These are phyloP conservation scores for Poecilia latipinna DNA, from an alignment of 2,113 vertebrate species.

Conservation along the genomic window DNA sequence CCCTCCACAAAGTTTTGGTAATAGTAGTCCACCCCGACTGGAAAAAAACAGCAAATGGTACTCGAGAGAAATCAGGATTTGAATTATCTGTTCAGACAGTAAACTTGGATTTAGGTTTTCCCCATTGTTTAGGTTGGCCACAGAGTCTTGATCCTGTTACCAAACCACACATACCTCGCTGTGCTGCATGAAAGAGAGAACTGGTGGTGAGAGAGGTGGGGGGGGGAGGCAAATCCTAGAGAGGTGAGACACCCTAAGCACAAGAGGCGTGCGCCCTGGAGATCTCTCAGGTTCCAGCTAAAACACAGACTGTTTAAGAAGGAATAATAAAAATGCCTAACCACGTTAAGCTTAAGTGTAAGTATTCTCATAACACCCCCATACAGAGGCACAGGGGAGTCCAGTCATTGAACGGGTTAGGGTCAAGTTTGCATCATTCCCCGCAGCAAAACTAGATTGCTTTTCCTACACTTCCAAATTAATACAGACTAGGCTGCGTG, in stretches of 20 bases:
- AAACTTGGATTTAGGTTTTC: slow-evolving; percentile 66
- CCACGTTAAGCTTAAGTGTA: slow-evolving; percentile 54
- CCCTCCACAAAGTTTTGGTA: slow-evolving; percentile 22
- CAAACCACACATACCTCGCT: slow-evolving; percentile 58
- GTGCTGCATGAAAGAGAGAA: slow-evolving; percentile 5
- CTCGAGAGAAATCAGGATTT: slow-evolving; percentile 47
- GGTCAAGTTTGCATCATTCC: slow-evolving; percentile 45
- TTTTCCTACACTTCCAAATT: slow-evolving; percentile 53
- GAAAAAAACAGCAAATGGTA: slow-evolving; percentile 28
- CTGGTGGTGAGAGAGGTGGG: neutral
- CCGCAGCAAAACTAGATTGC: slow-evolving; percentile 65
- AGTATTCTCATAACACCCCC: slow-evolving; percentile 64
- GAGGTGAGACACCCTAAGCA: slow-evolving; percentile 69
- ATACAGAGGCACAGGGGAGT: slow-evolving; percentile 43
- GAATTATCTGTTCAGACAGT: slow-evolving; percentile 66
- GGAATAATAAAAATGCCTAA: slow-evolving; percentile 73
- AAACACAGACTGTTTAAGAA: slow-evolving; percentile 71
- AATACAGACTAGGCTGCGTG: slow-evolving; percentile 53
- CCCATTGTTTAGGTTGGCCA: slow-evolving; percentile 59
- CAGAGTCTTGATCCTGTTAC: slow-evolving; percentile 50
- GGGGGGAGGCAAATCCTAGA: slow-evolving; percentile 19
- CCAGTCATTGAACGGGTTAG: slow-evolving; percentile 52
- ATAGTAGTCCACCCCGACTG: slow-evolving; percentile 38
- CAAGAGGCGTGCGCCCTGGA: slow-evolving; percentile 45
- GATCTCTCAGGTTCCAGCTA: slow-evolving; percentile 64